Evolutionary conservation across 2,888 invertebrate species (phyloP).

Genomic region (Meiosimyza decipiens): DNA sequence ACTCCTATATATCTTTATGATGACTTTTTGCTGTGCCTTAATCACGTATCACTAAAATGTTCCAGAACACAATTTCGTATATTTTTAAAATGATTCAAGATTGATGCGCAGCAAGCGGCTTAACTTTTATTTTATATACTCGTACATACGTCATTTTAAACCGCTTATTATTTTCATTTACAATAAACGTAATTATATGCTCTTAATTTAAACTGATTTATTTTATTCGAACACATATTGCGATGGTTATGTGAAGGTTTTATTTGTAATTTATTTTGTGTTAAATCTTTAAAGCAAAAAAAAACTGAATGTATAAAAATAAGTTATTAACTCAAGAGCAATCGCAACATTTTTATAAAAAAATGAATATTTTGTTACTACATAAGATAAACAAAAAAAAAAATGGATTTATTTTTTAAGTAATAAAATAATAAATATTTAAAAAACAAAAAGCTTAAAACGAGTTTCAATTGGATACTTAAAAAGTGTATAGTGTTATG

Average conservation of each 20-base stretch:
- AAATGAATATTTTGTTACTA: neutral
- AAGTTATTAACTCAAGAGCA: neutral
- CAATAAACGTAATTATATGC: slow-evolving; percentile 18
- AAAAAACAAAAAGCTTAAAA: neutral
- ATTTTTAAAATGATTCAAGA: slow-evolving; percentile 51
- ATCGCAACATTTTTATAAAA: too few species aligned
- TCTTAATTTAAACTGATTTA: slow-evolving; percentile 4
- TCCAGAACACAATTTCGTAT: neutral
- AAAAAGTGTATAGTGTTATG: too few species aligned
- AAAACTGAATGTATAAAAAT: neutral
- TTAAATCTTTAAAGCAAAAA: neutral
- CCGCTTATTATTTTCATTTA: neutral
- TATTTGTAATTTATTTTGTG: slow-evolving; percentile 19
- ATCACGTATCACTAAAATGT: slow-evolving; percentile 54
- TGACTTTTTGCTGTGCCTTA: slow-evolving; percentile 59
- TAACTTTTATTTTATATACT: slow-evolving; percentile 5
- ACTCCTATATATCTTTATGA: slow-evolving; percentile 48
- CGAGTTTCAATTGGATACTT: too few species aligned
- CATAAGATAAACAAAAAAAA: neutral
- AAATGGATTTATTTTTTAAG: slow-evolving; percentile 6
- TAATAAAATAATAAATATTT: neutral
- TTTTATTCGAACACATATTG: too few species aligned
- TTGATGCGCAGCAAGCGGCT: slow-evolving; percentile 57
- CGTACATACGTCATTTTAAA: neutral
- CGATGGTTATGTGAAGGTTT: neutral